Conservation (phyloP, 2,888 invertebrate species). For the Chromoteleia sp. region DNA sequence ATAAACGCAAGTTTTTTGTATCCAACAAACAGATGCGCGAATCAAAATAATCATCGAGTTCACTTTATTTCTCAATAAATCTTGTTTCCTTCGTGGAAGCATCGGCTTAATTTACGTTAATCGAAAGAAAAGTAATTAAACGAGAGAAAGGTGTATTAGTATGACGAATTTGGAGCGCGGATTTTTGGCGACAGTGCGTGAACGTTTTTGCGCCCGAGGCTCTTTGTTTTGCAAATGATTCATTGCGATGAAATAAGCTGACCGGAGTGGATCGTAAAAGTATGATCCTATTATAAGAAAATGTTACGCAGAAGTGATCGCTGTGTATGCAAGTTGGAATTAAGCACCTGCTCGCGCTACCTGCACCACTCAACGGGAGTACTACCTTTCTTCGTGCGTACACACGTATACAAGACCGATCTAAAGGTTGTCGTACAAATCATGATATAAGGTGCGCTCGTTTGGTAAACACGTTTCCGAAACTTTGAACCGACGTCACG, state of each 20-base stretch:
- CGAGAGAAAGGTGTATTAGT: not conserved
- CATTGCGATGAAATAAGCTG: constrained; percentile 78
- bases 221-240: constrained; percentile 51
- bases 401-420: constrained; percentile 44
- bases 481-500: constrained; percentile 44
- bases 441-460: constrained; percentile 59
- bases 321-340: constrained; percentile 58
- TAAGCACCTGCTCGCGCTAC: constrained; percentile 68
- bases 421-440: constrained; percentile 63
- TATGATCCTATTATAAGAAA: constrained; percentile 77
- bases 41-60: constrained; percentile 1
- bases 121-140: not conserved
- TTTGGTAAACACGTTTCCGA: constrained; percentile 63
- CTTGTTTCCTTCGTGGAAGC: not conserved
- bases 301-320: constrained; percentile 48
- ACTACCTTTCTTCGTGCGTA: constrained; percentile 41
- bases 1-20: constrained; percentile 2
- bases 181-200: constrained; percentile 5
- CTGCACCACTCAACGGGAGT: constrained; percentile 55
- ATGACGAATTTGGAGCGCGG: not conserved
- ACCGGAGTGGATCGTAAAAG: constrained; percentile 77
- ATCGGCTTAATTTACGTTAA: constrained; percentile 3
- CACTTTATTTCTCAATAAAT: not conserved
- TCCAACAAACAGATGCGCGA: not conserved
- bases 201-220: constrained; percentile 13